These are phyloP conservation scores for Oxytorus armatus DNA, from an alignment of 2,888 invertebrate genomes.

Conservation along the genomic window DNA sequence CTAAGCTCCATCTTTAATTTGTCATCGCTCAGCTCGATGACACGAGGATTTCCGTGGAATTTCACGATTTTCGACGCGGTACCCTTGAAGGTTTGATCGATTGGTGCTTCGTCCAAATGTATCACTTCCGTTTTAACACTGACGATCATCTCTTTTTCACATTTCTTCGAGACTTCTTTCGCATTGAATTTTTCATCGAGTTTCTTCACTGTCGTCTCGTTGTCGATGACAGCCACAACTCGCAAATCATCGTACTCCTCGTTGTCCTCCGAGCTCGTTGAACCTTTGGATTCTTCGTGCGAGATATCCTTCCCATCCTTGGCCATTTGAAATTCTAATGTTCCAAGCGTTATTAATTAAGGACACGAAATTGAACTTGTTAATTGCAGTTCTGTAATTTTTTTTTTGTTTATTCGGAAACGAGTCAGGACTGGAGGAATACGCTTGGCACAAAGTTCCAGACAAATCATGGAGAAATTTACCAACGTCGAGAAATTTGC, in stretches of 20 bases:
- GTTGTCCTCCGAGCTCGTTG: conserved; percentile 13
- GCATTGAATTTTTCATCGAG: not conserved
- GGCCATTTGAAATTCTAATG: conserved; percentile 49
- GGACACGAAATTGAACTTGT: too few species aligned
- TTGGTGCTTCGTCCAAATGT: conserved; percentile 60
- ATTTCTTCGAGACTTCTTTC: conserved; percentile 5
- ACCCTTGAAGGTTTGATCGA: not conserved
- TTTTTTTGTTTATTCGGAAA: not conserved
- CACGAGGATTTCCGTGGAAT: conserved; percentile 56
- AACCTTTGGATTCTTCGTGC: conserved; percentile 15
- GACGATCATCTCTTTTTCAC: not conserved
- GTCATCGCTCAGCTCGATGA: conserved; percentile 74
- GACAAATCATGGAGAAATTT: conserved; percentile 19
- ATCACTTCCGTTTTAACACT: conserved; percentile 61
- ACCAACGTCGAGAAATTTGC: not conserved
- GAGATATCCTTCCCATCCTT: conserved; percentile 22
- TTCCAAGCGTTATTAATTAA: not conserved
- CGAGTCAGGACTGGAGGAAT: not conserved
- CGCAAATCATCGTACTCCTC: conserved; percentile 64
- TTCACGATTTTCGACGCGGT: conserved; percentile 3
- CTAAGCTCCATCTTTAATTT: conserved; percentile 74
- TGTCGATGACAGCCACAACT: conserved; percentile 68
- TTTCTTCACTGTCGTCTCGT: conserved; percentile 6
- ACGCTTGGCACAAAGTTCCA: not conserved
- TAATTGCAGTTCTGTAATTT: not conserved